These are phyloP conservation scores for Melanaphis sacchari DNA, from an alignment of 1,140 invertebrate genomes.

Conservation along the genomic window DNA sequence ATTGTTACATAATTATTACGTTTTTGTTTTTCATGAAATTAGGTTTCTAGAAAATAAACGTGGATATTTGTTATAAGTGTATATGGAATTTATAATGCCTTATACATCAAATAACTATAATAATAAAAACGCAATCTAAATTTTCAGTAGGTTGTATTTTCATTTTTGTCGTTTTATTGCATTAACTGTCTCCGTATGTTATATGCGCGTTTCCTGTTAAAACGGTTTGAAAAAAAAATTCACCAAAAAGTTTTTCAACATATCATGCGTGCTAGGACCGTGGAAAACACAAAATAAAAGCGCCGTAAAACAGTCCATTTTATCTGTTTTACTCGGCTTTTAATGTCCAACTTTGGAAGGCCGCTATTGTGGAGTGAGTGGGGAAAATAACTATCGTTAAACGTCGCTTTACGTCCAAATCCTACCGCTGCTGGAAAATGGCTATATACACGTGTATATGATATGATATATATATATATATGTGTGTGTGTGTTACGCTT, in stretches of 20 bases:
- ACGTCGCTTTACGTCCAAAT: slow-evolving; percentile 41
- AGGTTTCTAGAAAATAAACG: neutral
- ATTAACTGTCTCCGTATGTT: neutral
- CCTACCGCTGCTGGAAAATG: neutral
- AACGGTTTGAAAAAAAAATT: neutral
- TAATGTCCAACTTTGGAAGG: slow-evolving; percentile 45
- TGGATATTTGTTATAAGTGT: neutral
- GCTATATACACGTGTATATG: neutral
- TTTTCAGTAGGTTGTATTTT: neutral
- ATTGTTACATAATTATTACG: neutral
- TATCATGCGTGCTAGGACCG: slow-evolving; percentile 44
- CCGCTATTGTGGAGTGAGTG: neutral
- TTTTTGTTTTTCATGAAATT: neutral
- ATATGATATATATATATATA: neutral
- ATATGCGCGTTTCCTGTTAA: neutral
- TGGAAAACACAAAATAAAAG: slow-evolving; percentile 53
- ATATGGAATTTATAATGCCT: neutral
- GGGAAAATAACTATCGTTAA: slow-evolving; percentile 30
- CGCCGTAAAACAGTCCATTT: slow-evolving; percentile 52
- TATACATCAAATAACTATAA: neutral
- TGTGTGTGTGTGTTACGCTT: neutral
- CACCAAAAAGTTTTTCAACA: slow-evolving; percentile 40
- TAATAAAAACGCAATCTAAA: neutral
- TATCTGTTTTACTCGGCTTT: slow-evolving; percentile 51
- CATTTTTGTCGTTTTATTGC: slow-evolving; percentile 22